Base-by-base conservation (phyloP, 2,797 vertebrate species). In the Pempheris klunzingeri region DNA sequence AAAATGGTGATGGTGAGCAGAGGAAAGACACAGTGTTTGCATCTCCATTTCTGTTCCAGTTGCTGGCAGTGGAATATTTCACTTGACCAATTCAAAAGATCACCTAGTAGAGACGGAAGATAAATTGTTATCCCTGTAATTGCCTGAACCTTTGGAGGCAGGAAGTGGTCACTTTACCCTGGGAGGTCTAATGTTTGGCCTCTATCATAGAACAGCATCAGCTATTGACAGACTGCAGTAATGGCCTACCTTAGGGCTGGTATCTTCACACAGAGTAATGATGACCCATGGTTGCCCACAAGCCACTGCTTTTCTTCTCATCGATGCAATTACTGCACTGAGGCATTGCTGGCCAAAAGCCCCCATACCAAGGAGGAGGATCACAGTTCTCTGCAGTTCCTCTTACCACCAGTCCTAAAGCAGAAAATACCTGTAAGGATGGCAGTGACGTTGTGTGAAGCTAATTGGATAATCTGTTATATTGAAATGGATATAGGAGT, bases 241-340 rank as follows among this genome's bases (percentile, higher is more conserved):
- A 93, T 91, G 86, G 87, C 70, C 82, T 78, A 87, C 84, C 91
- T 87, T 53, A 78, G 77, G 91, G 91, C 86, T 79, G 77, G 59
- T 65, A 70, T 81, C 84, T 78, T 87, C 88, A 87, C 86, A 30
- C 78, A 87, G 90, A 91, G 91, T 91, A 90, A 92, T 92, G 91
- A 90, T 82, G 86, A 87, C 78, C 89, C 85, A 67, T 72, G 80
- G 82, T 79, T 20, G 80, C 87, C 85, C 88, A 68, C 73, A 84
- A 88, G 82, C 82, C 69, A 55, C 71, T 78, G 76, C 84, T 86
- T 84, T 81, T 62, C 80, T 83, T 62, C 87, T 85, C 84, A 89
- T 91, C 80, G 83, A 92, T 90, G 90, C 88, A 92, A 91, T 94
- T 91, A 93, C 88, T 71, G 73, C 86, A 82, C 71, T 82, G 82